Percentiles rank a stretch among this genome's conserved stretches.
Evolutionary conservation across 2,113 vertebrate genomes (phyloP).

Genomic region (Sapajus apella): DNA sequence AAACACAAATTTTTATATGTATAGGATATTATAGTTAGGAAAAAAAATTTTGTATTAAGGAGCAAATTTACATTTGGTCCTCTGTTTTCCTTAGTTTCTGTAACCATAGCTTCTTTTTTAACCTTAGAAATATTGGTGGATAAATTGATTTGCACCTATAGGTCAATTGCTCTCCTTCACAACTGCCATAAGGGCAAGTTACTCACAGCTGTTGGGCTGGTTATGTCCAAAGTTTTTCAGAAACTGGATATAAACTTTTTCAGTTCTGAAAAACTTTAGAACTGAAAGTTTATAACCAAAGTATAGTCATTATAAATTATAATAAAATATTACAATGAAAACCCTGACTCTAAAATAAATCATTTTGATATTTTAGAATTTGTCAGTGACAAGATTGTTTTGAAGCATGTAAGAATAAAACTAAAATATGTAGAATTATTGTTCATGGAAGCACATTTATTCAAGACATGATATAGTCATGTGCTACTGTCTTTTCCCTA

Average conservation of each 20-base stretch:
- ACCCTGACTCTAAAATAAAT: background rate
- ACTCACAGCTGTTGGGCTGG: background rate
- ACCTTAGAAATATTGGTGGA: background rate
- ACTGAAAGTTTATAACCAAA: slow-evolving; percentile 7
- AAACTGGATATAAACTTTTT: background rate
- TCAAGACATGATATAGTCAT: background rate
- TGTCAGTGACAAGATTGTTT: background rate
- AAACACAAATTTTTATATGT: background rate
- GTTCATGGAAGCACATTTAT: background rate
- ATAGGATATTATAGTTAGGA: background rate
- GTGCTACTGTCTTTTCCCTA: slow-evolving; percentile 4
- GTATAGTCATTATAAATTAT: background rate
- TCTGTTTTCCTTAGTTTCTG: slow-evolving; percentile 36
- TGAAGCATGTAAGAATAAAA: background rate
- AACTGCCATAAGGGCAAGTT: background rate
- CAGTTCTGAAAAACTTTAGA: too few species aligned
- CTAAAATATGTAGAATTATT: background rate
- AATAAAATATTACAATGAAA: slow-evolving; percentile 46
- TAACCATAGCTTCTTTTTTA: background rate
- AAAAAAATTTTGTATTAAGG: slow-evolving; percentile 1
- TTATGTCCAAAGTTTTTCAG: background rate
- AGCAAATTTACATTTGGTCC: background rate
- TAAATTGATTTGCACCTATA: background rate
- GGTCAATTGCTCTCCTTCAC: background rate
- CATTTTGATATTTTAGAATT: slow-evolving; percentile 6